Evolutionary conservation across 2,113 vertebrate species (phyloP).

Genomic region (Gymnogyps californianus): DNA sequence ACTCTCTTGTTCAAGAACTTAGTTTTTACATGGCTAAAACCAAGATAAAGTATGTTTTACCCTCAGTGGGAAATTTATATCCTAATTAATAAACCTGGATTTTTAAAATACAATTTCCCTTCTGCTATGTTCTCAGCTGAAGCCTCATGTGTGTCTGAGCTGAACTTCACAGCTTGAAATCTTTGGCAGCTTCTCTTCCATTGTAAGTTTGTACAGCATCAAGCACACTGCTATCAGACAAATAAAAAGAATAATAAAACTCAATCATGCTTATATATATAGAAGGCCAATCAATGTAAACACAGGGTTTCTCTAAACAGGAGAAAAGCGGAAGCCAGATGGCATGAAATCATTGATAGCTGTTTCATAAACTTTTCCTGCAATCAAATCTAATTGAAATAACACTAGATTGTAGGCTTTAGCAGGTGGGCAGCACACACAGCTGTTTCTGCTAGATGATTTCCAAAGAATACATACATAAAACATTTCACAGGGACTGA

Average conservation of each 20-base stretch:
- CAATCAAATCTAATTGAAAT: slow-evolving; percentile 72
- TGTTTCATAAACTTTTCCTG: slow-evolving; percentile 70
- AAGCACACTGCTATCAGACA: slow-evolving; percentile 28
- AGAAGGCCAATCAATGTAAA: slow-evolving; percentile 66
- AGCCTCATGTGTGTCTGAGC: not conserved
- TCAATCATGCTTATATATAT: slow-evolving; percentile 59
- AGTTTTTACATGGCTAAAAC: not conserved
- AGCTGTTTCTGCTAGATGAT: slow-evolving; percentile 66
- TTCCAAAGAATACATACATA: slow-evolving; percentile 65
- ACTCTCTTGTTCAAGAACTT: not conserved
- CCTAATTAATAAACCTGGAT: not conserved
- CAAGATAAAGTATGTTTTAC: not conserved
- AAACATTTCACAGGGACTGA: slow-evolving; percentile 51
- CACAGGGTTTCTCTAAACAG: slow-evolving; percentile 60
- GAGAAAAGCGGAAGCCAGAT: slow-evolving; percentile 67
- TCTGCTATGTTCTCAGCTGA: not conserved
- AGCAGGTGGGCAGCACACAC: slow-evolving; percentile 68
- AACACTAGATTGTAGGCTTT: slow-evolving; percentile 66
- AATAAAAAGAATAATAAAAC: slow-evolving; percentile 64
- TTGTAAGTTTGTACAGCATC: slow-evolving; percentile 18
- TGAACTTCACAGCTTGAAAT: not conserved
- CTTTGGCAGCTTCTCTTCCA: not conserved
- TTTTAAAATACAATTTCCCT: not conserved
- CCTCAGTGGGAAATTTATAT: not conserved
- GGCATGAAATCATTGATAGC: slow-evolving; percentile 65